Percentiles rank a stretch among this genome's conserved stretches.
Evolutionary conservation across 1,140 invertebrate genomes (phyloP).

Genomic region (Plectus sambesii): DNA sequence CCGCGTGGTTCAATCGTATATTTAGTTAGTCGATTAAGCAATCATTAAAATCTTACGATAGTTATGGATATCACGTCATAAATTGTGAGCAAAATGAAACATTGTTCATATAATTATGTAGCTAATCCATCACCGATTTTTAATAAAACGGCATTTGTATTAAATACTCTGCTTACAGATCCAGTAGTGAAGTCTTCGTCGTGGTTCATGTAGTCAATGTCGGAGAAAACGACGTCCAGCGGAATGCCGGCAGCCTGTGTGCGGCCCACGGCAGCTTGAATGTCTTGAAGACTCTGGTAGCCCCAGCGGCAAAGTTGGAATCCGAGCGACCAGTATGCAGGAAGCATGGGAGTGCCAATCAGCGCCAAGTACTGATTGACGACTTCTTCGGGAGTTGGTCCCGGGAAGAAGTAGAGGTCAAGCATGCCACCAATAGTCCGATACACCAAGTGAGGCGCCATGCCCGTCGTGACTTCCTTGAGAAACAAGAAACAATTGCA

Average conservation of each 20-base stretch:
- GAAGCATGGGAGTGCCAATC: conserved; percentile 45
- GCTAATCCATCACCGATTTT: too few species aligned
- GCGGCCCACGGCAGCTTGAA: conserved; percentile 48
- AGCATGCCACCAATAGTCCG: conserved; percentile 43
- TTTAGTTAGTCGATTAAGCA: too few species aligned
- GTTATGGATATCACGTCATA: too few species aligned
- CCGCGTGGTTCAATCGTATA: too few species aligned
- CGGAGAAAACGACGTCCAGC: conserved; percentile 31
- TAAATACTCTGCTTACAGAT: conserved; percentile 28
- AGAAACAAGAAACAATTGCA: too few species aligned
- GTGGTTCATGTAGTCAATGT: conserved; percentile 76
- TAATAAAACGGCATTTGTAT: too few species aligned
- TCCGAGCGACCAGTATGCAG: conserved; percentile 50
- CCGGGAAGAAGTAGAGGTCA: conserved; percentile 51
- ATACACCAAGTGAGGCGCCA: conserved; percentile 38
- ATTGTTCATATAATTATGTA: too few species aligned
- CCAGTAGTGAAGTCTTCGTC: conserved; percentile 73
- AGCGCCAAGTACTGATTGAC: conserved; percentile 51
- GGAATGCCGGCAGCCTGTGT: conserved; percentile 47
- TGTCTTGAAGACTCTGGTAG: conserved; percentile 59
- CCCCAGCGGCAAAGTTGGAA: conserved; percentile 57
- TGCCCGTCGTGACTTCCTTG: conserved; percentile 30
- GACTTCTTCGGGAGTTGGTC: conserved; percentile 48
- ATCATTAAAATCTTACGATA: too few species aligned
- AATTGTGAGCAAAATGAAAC: too few species aligned